These are phyloP conservation scores for Xylota segnis DNA, from an alignment of 2,888 invertebrate genomes.

Conservation along the genomic window DNA sequence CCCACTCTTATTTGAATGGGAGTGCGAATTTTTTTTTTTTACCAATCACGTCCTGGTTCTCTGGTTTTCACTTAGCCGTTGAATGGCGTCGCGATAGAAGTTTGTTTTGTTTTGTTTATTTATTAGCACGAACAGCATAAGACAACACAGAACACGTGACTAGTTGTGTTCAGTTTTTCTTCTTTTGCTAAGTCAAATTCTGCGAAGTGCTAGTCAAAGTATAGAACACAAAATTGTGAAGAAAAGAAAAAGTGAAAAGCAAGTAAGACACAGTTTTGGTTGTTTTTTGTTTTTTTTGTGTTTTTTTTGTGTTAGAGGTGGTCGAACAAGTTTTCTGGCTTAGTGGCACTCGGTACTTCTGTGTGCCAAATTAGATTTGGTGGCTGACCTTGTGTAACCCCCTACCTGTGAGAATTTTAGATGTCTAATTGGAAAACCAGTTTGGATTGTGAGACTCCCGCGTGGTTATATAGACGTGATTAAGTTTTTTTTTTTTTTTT, in stretches of 20 bases:
- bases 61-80: constrained; percentile 18
- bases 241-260: constrained; percentile 28
- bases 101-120: constrained; percentile 39
- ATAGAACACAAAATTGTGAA: not conserved
- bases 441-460: constrained; percentile 22
- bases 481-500: constrained; percentile 8
- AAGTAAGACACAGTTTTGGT: constrained; percentile 25
- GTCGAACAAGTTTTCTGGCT: constrained; percentile 36
- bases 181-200: constrained; percentile 31
- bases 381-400: constrained; percentile 60
- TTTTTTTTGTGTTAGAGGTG: constrained; percentile 13
- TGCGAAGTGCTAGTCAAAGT: not conserved
- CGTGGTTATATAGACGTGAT: constrained; percentile 25
- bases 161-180: constrained; percentile 16
- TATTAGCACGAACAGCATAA: constrained; percentile 37
- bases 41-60: constrained; percentile 18
- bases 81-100: constrained; percentile 7
- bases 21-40: not conserved
- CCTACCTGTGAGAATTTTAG: constrained; percentile 23
- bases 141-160: constrained; percentile 52
- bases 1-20: constrained; percentile 10
- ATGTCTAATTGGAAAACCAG: constrained; percentile 29
- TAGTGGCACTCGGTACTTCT: constrained; percentile 8
- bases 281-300: not conserved
- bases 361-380: constrained; percentile 43